A percentile compares a stretch with the other conserved stretches of the same genome.
Conservation (phyloP, 2,888 invertebrate genomes). For the Brenthis ino region DNA sequence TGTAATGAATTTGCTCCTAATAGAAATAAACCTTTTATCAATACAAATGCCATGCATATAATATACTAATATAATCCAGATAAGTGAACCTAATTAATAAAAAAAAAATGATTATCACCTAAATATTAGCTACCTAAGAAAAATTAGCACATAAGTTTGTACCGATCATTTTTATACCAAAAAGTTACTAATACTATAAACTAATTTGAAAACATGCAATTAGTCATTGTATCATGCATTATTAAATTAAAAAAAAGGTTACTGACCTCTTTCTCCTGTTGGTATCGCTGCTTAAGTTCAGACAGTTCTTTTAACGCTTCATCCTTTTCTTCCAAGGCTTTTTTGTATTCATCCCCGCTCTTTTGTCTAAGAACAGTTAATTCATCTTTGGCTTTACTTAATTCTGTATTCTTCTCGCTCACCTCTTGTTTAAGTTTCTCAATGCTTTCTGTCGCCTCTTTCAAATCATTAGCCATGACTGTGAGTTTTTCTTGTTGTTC, state of each 20-base stretch:
- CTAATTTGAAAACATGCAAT: constrained; percentile 20
- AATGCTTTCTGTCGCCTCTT: constrained; percentile 64
- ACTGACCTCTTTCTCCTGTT: constrained; percentile 75
- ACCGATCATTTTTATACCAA: background rate
- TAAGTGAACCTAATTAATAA: constrained; percentile 1
- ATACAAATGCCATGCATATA: background rate
- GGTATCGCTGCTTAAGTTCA: constrained; percentile 59
- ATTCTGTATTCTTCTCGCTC: constrained; percentile 61
- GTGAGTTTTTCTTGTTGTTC: constrained; percentile 70
- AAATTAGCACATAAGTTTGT: background rate
- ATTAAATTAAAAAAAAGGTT: constrained; percentile 24
- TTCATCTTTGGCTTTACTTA: constrained; percentile 66
- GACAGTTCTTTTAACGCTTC: constrained; percentile 60
- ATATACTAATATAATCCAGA: background rate
- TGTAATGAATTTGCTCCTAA: constrained; percentile 58
- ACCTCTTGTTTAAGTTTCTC: constrained; percentile 63
- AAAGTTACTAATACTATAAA: constrained; percentile 1
- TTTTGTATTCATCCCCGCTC: constrained; percentile 70
- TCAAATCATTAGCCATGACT: constrained; percentile 61
- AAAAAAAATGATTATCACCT: background rate
- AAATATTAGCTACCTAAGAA: background rate
- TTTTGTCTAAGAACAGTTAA: constrained; percentile 61
- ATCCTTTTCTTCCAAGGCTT: constrained; percentile 65
- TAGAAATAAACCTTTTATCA: constrained; percentile 41
- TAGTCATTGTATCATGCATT: constrained; percentile 3